Evolutionary conservation across 2,113 vertebrate genomes (phyloP), one percentile per base, ranked within the genome.

Genomic region (Oreochromis aureus): DNA sequence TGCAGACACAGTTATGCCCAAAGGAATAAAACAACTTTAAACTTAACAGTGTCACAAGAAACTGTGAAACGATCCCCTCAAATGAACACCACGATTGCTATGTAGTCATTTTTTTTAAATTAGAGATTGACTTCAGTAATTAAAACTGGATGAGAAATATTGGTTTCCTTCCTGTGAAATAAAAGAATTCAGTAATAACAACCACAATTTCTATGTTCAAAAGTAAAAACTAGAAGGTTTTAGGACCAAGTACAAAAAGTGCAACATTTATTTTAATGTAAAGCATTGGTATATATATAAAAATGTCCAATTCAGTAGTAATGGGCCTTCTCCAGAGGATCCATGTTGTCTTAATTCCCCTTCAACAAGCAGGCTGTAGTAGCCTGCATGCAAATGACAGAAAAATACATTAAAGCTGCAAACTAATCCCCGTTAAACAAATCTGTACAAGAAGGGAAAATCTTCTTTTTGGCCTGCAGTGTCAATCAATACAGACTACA

Each of bases 271-370:
- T 73, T 24, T 44, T 73, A 3, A 27, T 44, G 2, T 71, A 27
- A 71, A 24, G 66, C 7, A 22, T 22, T 71, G 10, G 34, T 15
- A 5, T 15, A 11, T 0, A 44, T 15, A 41, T 13, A 0, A 12
- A 71, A 1, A 44, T 9, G 36, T 1, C 7, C 3, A 10, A 18
- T 73, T 73, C 27, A 46, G 80, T 51, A 32, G 5, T 51, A 48
- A n/a, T 12, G 32, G 55, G 16, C 44, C 18, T 48, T 30, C 7
- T 51, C 41, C 18, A 32, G 4, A 34, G 36, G 15, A 44, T 12
- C 36, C 15, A n/a, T 30, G 32, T 51, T 66, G 59, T 4, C 18
- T 13, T 9, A 24, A 80, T 24, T 73, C 18, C 7, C 19, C 27
- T 71, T 84, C 27, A 80, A 63, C 24, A 41, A 63, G 27, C n/a